Base-by-base conservation (phyloP, 2,888 invertebrate genomes). In the Cantharis rustica region DNA sequence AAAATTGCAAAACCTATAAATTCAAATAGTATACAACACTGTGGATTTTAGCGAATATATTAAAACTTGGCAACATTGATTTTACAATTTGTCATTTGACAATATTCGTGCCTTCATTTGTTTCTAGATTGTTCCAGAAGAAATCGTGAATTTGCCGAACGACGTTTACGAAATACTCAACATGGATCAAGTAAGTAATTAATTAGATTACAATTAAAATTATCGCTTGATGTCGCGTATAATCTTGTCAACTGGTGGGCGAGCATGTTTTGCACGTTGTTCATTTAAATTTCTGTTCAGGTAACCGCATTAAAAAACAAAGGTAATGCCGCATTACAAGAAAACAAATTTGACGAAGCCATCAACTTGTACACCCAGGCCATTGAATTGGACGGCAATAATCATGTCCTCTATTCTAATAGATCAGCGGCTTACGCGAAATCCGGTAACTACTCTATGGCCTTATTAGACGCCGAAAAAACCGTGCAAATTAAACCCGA, bases 361-460 rank as follows among this genome's bases (percentile, higher is more conserved):
- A 90, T 97, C 71, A 91, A 92, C 80, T 91, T 88, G 82, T 98
- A 98, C 86, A 92, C 95, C 2, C 92, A 95, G 84, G 98, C 96
- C 5, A 96, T 98, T 79, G 89, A 90, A 13, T 87, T 96, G 77
- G 97, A 97, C 86, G 90, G 90, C 0, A 91, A 90, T 61, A 97
- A 97, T 89, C 95, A 97, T 90, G 96, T 98, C 85, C 90, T 98
- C 20, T 97, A 91, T 85, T 97, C 97, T 83, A 98, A 98, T 88
- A 92, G 98, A 73, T 97, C 97, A 0, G 97, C 97, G 7, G 97
- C 97, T 7, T 93, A 94, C 85, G 95, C 96, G 1, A 97, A 96
- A 89, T 91, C 93, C 68, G 93, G 91, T 20, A 92, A 94, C 80
- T 97, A 93, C 84, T 86, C 89, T 1, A 91, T 93, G 78, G 96